Evolutionary conservation across 2,888 invertebrate species (phyloP).

Genomic region (Anorthoa munda): DNA sequence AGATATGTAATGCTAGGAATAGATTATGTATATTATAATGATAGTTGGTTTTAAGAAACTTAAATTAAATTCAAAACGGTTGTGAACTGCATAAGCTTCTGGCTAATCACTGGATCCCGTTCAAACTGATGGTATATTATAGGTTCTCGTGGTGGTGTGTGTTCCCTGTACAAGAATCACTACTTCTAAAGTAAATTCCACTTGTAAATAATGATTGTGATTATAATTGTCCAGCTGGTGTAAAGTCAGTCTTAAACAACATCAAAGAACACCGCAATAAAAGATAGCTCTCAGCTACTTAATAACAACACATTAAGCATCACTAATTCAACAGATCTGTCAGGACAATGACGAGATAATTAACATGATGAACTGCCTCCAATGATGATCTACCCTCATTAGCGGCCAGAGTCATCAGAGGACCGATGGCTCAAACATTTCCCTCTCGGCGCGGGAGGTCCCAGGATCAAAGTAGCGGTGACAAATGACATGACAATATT

Average conservation of each 20-base stretch:
- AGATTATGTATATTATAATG: too few relatives aligned
- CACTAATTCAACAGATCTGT: slow-evolving; percentile 50
- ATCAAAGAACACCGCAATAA: slow-evolving; percentile 24
- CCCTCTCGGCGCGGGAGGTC: slow-evolving; percentile 62
- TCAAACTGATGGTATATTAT: too few relatives aligned
- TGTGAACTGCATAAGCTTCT: too few relatives aligned
- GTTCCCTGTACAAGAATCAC: too few relatives aligned
- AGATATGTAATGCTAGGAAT: too few relatives aligned
- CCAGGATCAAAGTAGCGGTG: slow-evolving; percentile 63
- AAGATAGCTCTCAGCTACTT: background rate
- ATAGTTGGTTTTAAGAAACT: too few relatives aligned
- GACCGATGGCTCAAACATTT: slow-evolving; percentile 59
- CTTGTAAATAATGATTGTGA: too few relatives aligned
- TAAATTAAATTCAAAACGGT: too few relatives aligned
- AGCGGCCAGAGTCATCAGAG: slow-evolving; percentile 52
- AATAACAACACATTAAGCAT: slow-evolving; percentile 42
- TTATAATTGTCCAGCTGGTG: too few relatives aligned
- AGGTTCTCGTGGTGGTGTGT: too few relatives aligned
- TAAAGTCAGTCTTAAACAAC: background rate
- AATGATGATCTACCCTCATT: slow-evolving; percentile 52
- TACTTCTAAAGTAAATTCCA: too few relatives aligned
- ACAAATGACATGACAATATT: slow-evolving; percentile 70
- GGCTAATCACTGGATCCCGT: too few relatives aligned
- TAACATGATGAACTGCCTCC: slow-evolving; percentile 51
- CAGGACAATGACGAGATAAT: slow-evolving; percentile 52